Evolutionary conservation across 2,113 vertebrate genomes (phyloP).

Genomic region (Antechinus stuartii): DNA sequence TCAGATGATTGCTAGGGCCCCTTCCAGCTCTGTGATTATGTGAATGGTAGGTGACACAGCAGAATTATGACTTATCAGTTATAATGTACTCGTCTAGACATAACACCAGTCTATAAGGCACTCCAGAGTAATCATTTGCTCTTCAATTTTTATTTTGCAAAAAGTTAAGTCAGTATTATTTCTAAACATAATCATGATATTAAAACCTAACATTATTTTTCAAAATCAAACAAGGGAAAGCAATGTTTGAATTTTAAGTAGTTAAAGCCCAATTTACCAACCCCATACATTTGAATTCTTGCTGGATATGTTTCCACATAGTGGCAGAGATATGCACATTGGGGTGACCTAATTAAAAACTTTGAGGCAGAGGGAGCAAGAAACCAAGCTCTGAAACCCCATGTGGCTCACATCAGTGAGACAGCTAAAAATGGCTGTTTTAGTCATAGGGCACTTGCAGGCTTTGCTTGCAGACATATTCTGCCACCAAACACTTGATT

Average conservation of each 20-base stretch:
- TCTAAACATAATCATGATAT: slow-evolving; percentile 49
- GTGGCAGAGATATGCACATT: not conserved
- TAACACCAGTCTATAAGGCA: not conserved
- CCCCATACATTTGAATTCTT: not conserved
- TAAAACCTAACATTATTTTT: slow-evolving; percentile 38
- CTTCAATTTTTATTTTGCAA: not conserved
- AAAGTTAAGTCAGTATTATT: slow-evolving; percentile 10
- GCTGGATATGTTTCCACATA: not conserved
- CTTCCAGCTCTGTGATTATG: not conserved
- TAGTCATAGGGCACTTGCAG: slow-evolving; percentile 48
- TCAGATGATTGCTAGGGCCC: not conserved
- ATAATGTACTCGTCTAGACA: not conserved
- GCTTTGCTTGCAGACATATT: not conserved
- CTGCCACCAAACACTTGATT: slow-evolving; percentile 20
- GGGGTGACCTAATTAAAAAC: slow-evolving; percentile 11
- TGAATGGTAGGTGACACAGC: not conserved
- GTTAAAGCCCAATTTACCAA: slow-evolving; percentile 14
- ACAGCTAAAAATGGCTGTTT: not conserved
- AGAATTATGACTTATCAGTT: not conserved
- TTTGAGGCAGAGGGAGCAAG: not conserved
- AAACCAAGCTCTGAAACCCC: not conserved
- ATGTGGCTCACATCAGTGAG: not conserved
- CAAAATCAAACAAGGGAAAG: slow-evolving; percentile 25
- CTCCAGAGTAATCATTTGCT: not conserved
- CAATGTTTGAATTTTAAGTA: not conserved